These are phyloP conservation scores for Amblyraja radiata DNA, from an alignment of 2,797 vertebrate species.

Conservation along the genomic window DNA sequence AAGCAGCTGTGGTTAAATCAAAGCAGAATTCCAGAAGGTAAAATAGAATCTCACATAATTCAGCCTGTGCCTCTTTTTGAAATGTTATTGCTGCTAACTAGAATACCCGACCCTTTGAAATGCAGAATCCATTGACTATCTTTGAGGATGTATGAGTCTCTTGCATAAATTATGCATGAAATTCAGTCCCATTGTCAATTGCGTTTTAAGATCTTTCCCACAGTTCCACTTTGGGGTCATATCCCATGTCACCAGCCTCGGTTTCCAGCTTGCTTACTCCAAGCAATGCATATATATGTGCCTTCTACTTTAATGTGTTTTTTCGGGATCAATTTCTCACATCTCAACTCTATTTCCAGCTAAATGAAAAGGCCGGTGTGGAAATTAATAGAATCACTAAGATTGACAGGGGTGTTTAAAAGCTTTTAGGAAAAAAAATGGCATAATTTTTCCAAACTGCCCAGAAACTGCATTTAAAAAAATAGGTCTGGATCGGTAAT, in stretches of 20 bases:
- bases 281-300: neutral
- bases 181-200: constrained; percentile 25
- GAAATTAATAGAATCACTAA: constrained; percentile 12
- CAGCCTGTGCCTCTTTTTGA: neutral
- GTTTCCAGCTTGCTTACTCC: neutral
- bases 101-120: constrained; percentile 34
- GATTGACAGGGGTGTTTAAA: constrained; percentile 5
- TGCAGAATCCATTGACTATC: constrained; percentile 11
- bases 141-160: constrained; percentile 24
- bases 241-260: neutral
- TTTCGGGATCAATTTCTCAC: constrained; percentile 23
- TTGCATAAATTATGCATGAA: constrained; percentile 32
- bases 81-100: constrained; percentile 28
- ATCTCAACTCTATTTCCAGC: neutral
- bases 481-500: neutral
- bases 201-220: constrained; percentile 14
- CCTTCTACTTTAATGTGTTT: constrained; percentile 9
- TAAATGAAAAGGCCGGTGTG: neutral
- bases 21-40: neutral
- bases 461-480: neutral
- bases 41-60: neutral
- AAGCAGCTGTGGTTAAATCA: neutral
- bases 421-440: neutral
- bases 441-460: neutral
- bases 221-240: constrained; percentile 17